Conservation (phyloP, 2,797 vertebrate genomes). For the Cynopterus sphinx region DNA sequence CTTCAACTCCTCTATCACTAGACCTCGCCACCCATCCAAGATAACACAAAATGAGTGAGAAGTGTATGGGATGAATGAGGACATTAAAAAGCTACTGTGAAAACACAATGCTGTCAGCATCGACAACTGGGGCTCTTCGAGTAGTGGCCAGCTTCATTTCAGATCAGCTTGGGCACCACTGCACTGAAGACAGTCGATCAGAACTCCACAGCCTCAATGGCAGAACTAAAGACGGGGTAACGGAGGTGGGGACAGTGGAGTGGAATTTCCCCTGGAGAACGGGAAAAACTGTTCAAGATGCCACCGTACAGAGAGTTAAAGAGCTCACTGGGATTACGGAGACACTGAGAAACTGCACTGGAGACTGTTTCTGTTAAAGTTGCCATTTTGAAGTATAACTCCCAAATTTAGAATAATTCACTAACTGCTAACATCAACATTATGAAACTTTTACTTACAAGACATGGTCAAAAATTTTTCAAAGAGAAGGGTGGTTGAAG, state of each 20-base stretch:
- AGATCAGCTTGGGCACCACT: neutral
- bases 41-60: conserved; percentile 62
- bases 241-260: too few species aligned
- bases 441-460: neutral
- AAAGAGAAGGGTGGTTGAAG: neutral
- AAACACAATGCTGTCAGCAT: neutral
- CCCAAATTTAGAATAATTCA: neutral
- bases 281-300: neutral
- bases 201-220: rapidly evolving
- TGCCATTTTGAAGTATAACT: neutral
- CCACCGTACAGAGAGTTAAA: neutral
- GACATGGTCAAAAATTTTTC: neutral
- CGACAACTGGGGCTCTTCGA: neutral
- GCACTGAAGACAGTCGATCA: too few species aligned
- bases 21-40: conserved; percentile 80
- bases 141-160: neutral
- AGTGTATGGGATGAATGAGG: neutral
- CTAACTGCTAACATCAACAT: neutral
- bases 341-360: neutral
- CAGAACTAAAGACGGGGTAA: neutral
- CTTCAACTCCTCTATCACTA: neutral
- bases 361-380: neutral
- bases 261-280: neutral
- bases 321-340: neutral
- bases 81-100: neutral